Base-by-base conservation (phyloP, 2,113 vertebrate species). In the Terrapene triunguis region DNA sequence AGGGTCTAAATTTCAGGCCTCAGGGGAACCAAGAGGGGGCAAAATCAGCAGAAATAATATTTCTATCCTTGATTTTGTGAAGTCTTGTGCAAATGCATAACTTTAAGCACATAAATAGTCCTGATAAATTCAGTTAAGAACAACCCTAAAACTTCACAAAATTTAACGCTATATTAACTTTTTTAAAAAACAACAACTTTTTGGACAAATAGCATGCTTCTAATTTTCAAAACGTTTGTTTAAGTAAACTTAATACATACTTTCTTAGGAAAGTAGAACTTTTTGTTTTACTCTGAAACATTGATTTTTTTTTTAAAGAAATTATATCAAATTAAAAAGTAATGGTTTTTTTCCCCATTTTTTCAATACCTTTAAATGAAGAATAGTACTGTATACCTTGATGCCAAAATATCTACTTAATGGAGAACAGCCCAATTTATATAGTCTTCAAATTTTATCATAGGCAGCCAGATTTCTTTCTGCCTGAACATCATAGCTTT, bases 401-500 rank as follows among this genome's bases (percentile, higher is more conserved):
- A 65, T 42, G 27, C 44, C 5, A 83, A 85, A 93, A 87, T 87
- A 85, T 5, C 25, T n/a, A 44, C 11, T 24, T 82, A 93, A 65
- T 2, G 78, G 2, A 29, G 5, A 91, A 84, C 0, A 0, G n/a
- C 85, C 90, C 27, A 80, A 81, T 91, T 93, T 62, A 22, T 85
- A 80, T 32, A 1, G 0, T 59, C 10, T 72, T 95, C 29, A 76
- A 35, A 89, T 91, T 90, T 59, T 87, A 79, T 47, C 74, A 87
- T 42, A 95, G 89, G 32, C 80, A 55, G 50, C 3, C 25, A 91
- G 84, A 84, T 87, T 86, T 93, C 53, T 85, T 93, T 93, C 81
- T 95, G 24, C 1, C 29, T 8, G 65, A 80, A 24, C 59, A 84
- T 81, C 92, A 89, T 27, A 19, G 69, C 65, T 93, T 94, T 59